phyloP scores from a whole-genome alignment of 2,797 vertebrate genomes.

The Acanthornis magna region DNA sequence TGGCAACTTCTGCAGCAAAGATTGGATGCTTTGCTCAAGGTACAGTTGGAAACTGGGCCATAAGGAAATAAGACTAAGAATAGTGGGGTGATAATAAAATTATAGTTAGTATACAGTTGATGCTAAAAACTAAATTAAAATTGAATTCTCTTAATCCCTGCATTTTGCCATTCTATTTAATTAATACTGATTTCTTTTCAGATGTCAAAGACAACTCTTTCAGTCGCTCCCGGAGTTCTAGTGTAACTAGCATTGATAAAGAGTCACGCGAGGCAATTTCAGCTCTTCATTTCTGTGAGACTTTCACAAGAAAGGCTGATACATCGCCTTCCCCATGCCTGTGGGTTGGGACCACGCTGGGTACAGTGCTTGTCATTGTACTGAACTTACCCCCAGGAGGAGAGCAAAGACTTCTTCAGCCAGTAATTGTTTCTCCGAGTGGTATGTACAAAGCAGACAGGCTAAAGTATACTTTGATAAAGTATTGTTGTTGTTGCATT shows the following conservation, averaged over 20 bases:
- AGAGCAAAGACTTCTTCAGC: slow-evolving; percentile 95
- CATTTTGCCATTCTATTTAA: slow-evolving; percentile 6
- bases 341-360: slow-evolving; percentile 93
- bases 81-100: neutral
- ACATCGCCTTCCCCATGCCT: slow-evolving; percentile 84
- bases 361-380: slow-evolving; percentile 88
- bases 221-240: slow-evolving; percentile 97
- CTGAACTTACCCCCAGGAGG: slow-evolving; percentile 91
- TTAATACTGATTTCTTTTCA: slow-evolving; percentile 70
- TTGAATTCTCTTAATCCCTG: neutral
- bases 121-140: neutral
- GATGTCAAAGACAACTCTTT: slow-evolving; percentile 98
- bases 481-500: accelerated
- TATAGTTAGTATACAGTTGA: neutral
- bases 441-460: slow-evolving; percentile 78
- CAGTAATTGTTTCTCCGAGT: slow-evolving; percentile 91
- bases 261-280: slow-evolving; percentile 92
- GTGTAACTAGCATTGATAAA: slow-evolving; percentile 98
- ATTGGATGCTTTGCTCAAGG: neutral
- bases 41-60: neutral
- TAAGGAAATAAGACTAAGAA: neutral
- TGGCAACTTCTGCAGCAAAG: neutral
- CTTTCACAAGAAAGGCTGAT: slow-evolving; percentile 90
- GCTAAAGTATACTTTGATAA: neutral
- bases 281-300: slow-evolving; percentile 92